Evolutionary conservation across 2,113 vertebrate species (phyloP).

Genomic region (Mesocricetus auratus): DNA sequence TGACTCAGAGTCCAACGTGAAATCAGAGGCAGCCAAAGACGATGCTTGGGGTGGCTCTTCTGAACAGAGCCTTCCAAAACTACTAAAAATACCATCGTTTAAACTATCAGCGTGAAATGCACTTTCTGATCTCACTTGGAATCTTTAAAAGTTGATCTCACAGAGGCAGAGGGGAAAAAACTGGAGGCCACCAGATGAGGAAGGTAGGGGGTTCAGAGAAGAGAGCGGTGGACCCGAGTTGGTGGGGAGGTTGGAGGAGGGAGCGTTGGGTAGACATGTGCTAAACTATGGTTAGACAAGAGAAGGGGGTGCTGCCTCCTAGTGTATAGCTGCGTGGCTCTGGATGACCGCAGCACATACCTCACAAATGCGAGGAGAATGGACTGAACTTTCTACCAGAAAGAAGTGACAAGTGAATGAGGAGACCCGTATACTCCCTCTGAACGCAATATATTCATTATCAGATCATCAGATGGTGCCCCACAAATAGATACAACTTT

Average conservation of each 20-base stretch:
- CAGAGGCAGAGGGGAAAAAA: not conserved
- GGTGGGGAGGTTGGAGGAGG: not conserved
- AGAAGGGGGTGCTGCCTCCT: not conserved
- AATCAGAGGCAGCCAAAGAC: conserved; percentile 63
- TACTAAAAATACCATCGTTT: not conserved
- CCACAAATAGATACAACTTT: not conserved
- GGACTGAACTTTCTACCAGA: not conserved
- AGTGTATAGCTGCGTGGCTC: not conserved
- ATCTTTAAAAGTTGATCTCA: not conserved
- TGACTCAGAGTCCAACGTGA: conserved; percentile 67
- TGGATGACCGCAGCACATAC: too few species aligned
- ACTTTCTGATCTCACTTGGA: not conserved
- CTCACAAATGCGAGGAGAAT: not conserved
- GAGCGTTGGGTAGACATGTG: too few species aligned
- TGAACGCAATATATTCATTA: not conserved
- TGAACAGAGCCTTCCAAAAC: not conserved
- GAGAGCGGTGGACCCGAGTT: not conserved
- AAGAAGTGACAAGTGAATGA: not conserved
- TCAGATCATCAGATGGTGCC: not conserved
- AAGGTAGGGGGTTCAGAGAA: not conserved
- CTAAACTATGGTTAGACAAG: not conserved
- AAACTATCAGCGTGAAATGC: not conserved
- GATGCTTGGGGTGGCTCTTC: not conserved
- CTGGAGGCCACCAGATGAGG: not conserved
- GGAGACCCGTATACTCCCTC: not conserved